Conservation (phyloP, 2,113 vertebrate genomes). For the Rhineura floridana region DNA sequence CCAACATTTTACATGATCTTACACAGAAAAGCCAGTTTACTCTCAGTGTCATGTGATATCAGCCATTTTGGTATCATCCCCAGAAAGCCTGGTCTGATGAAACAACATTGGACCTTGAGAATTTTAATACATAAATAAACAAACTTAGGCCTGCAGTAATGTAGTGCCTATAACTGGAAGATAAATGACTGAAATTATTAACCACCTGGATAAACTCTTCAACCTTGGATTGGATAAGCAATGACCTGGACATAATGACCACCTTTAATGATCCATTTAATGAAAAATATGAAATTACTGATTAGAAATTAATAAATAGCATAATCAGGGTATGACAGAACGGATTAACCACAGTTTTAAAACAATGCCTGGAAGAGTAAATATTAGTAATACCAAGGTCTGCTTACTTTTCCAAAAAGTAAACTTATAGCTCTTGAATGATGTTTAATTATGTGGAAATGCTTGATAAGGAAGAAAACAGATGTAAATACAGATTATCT, state of each 20-base stretch:
- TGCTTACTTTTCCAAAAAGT: neutral
- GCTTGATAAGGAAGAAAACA: neutral
- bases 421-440: neutral
- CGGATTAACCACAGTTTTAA: neutral
- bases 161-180: neutral
- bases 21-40: neutral
- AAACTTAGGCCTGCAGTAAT: neutral
- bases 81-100: neutral
- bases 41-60: neutral
- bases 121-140: no score
- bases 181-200: slow-evolving; percentile 13
- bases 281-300: neutral
- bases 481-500: neutral
- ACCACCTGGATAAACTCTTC: slow-evolving; percentile 21
- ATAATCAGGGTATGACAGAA: neutral
- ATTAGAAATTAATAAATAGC: slow-evolving; percentile 1
- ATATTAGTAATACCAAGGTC: neutral
- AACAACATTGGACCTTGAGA: neutral
- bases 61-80: neutral
- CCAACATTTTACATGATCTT: no score
- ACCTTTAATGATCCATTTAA: slow-evolving; percentile 34
- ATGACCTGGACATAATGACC: slow-evolving; percentile 16
- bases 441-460: neutral
- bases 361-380: neutral
- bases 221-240: slow-evolving; percentile 5